Evolutionary conservation across 2,113 vertebrate species (phyloP).

Genomic region (Pogona vitticeps): DNA sequence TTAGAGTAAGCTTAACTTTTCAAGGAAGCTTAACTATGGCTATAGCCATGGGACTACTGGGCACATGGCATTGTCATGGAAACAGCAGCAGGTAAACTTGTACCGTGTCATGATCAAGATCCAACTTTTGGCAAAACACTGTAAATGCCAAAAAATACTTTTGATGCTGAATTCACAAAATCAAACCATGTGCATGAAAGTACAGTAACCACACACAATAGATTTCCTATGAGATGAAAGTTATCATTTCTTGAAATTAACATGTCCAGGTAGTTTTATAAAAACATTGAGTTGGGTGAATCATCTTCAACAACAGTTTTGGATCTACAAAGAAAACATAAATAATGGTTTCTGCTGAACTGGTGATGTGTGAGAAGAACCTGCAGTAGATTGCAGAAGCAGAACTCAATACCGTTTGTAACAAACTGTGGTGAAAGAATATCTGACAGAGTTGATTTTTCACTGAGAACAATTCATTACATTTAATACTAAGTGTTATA

Average conservation of each 20-base stretch:
- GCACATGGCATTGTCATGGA: background rate
- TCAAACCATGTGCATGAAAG: background rate
- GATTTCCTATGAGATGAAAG: background rate
- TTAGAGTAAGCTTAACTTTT: background rate
- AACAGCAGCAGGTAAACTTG: background rate
- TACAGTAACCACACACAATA: background rate
- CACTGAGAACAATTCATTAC: background rate
- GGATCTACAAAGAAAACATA: background rate
- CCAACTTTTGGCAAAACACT: background rate
- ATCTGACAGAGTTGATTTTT: background rate
- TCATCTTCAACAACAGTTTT: background rate
- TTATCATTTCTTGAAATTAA: background rate
- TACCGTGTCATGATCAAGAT: background rate
- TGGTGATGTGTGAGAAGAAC: constrained; percentile 9
- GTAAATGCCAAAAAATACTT: background rate
- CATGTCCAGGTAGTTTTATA: too few species aligned
- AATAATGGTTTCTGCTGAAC: constrained; percentile 23
- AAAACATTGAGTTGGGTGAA: background rate
- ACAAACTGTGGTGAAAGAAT: background rate
- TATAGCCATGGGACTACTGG: background rate
- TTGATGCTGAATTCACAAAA: background rate
- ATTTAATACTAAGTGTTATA: background rate
- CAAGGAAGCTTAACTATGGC: background rate
- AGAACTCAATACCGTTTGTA: too few species aligned
- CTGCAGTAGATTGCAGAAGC: background rate